Evolutionary conservation across 2,888 invertebrate genomes (phyloP).

Genomic region (Apantesis nais): DNA sequence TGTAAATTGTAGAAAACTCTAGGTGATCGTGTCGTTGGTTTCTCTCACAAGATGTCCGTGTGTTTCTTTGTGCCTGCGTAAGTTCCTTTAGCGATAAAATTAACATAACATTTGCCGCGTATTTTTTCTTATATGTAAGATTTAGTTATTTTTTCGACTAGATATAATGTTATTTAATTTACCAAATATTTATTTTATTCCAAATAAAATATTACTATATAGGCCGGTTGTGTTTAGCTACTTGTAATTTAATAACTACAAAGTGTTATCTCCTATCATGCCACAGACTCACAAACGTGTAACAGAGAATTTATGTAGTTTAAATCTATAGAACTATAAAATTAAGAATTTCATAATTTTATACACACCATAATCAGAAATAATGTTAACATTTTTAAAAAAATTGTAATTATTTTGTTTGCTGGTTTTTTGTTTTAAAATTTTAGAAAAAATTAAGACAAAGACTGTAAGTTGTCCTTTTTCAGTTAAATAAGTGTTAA

Average conservation of each 20-base stretch:
- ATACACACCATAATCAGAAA: too few relatives aligned
- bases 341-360: too few relatives aligned
- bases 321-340: background rate
- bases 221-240: constrained; percentile 10
- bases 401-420: too few relatives aligned
- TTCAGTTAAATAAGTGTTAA: background rate
- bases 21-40: constrained; percentile 56
- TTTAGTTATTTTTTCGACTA: background rate
- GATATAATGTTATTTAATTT: background rate
- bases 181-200: background rate
- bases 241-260: background rate
- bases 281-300: constrained; percentile 2
- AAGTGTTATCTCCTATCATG: constrained; percentile 10
- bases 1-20: constrained; percentile 49
- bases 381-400: too few relatives aligned
- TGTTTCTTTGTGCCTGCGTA: constrained; percentile 90
- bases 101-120: constrained; percentile 15
- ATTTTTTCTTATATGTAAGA: background rate
- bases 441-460: too few relatives aligned
- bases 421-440: too few relatives aligned
- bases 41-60: constrained; percentile 87
- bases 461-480: too few relatives aligned
- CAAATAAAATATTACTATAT: background rate
- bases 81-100: constrained; percentile 74
- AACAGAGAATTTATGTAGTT: constrained; percentile 6